Evolutionary conservation across 1,140 invertebrate genomes (phyloP).

Genomic region (Hypsibius dujardini): DNA sequence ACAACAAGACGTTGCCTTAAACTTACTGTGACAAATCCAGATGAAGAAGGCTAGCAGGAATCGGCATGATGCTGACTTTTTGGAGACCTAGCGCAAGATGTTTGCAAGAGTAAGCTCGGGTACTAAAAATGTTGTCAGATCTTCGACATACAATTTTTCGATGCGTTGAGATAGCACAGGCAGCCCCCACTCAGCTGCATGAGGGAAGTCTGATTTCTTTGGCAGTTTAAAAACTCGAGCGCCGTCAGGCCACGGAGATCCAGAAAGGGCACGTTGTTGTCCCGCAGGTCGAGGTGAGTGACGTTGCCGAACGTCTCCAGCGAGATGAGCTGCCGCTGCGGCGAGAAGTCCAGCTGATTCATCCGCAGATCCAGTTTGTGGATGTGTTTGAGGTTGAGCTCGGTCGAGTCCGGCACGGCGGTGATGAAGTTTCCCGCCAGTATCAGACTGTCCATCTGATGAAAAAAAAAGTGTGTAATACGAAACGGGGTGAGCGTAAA

Average conservation of each 20-base stretch:
- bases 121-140: background rate
- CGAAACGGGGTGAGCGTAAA: background rate
- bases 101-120: too few species aligned
- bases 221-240: constrained; percentile 50
- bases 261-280: constrained; percentile 53
- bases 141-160: constrained; percentile 51
- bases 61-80: constrained; percentile 1
- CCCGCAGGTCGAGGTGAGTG: constrained; percentile 50
- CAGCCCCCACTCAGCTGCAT: constrained; percentile 48
- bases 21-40: constrained; percentile 9
- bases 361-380: constrained; percentile 33
- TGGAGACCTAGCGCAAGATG: background rate
- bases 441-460: constrained; percentile 31
- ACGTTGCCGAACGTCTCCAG: constrained; percentile 28
- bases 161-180: constrained; percentile 48
- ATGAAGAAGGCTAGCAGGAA: background rate
- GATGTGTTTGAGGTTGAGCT: constrained; percentile 27
- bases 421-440: constrained; percentile 33
- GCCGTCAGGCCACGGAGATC: constrained; percentile 50
- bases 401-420: constrained; percentile 18
- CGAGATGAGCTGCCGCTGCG: constrained; percentile 31
- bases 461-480: background rate
- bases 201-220: constrained; percentile 47
- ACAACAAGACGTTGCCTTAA: background rate
- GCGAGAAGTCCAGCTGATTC: constrained; percentile 30